phyloP scores from a whole-genome alignment of 2,888 invertebrate genomes.

The Apantesis nais region DNA sequence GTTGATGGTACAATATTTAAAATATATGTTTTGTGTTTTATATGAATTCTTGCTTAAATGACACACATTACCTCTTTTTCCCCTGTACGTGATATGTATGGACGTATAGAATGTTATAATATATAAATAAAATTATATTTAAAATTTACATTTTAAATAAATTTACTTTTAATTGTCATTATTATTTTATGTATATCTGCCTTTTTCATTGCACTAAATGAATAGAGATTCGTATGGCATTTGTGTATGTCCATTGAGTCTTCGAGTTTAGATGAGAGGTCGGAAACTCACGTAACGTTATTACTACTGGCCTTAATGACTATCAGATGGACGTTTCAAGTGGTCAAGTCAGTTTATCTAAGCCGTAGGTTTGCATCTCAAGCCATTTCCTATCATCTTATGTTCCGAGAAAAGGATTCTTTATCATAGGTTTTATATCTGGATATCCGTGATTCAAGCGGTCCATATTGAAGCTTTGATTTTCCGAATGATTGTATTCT shows the following conservation, averaged over 20 bases:
- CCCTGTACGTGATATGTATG: no score
- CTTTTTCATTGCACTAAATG: neutral
- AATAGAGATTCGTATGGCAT: slow-evolving; percentile 9
- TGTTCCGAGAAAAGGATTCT: slow-evolving; percentile 18
- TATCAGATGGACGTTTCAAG: slow-evolving; percentile 63
- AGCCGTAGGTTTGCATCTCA: slow-evolving; percentile 48
- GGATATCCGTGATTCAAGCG: slow-evolving; percentile 26
- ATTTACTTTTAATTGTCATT: neutral
- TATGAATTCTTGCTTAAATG: no score
- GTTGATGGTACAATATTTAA: no score
- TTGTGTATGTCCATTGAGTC: slow-evolving; percentile 22
- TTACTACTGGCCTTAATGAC: slow-evolving; percentile 61
- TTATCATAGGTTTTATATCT: slow-evolving; percentile 24
- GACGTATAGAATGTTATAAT: no score
- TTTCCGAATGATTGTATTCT: neutral
- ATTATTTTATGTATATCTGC: neutral
- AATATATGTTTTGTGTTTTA: no score
- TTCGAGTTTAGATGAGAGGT: slow-evolving; percentile 36
- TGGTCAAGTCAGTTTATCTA: slow-evolving; percentile 62
- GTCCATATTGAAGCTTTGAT: slow-evolving; percentile 7
- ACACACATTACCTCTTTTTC: no score
- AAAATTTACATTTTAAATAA: no score
- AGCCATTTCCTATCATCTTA: slow-evolving; percentile 24
- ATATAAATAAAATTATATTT: no score
- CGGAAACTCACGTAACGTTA: slow-evolving; percentile 63